These are phyloP conservation scores for Arnoldichthys spilopterus DNA, from an alignment of 2,797 vertebrate genomes.

Conservation along the genomic window DNA sequence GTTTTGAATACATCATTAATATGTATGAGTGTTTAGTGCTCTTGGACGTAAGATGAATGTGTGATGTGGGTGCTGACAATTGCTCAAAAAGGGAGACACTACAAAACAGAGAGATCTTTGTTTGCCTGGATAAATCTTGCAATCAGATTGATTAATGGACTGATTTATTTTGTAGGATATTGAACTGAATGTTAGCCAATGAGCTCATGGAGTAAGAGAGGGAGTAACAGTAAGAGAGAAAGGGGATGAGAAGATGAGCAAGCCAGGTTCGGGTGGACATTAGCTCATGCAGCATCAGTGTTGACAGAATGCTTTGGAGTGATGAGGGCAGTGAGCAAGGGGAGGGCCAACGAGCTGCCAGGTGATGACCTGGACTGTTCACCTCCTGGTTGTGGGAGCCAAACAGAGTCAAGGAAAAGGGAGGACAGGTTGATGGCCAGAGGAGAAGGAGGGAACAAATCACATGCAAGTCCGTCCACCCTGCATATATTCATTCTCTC, in stretches of 20 bases:
- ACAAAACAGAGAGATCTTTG: slow-evolving; percentile 58
- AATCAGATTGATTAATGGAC: slow-evolving; percentile 61
- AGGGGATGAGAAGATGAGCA: not conserved
- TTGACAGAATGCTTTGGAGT: slow-evolving; percentile 23
- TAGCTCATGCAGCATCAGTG: slow-evolving; percentile 26
- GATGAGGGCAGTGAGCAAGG: slow-evolving; percentile 2
- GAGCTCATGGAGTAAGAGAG: slow-evolving; percentile 63
- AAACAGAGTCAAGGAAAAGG: not conserved
- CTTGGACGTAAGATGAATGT: not conserved
- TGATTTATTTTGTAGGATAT: slow-evolving; percentile 66
- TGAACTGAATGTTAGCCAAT: slow-evolving; percentile 57
- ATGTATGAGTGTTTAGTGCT: too few species aligned
- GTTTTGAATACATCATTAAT: too few species aligned
- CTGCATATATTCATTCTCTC: not conserved
- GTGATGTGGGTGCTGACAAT: not conserved
- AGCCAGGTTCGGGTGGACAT: slow-evolving; percentile 35
- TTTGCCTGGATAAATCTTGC: slow-evolving; percentile 65
- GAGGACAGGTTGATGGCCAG: slow-evolving; percentile 14
- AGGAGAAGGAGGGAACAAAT: slow-evolving; percentile 6
- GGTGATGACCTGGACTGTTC: not conserved
- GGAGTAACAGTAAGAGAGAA: not conserved
- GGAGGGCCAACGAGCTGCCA: not conserved
- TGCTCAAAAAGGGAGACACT: slow-evolving; percentile 9
- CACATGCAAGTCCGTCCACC: not conserved
- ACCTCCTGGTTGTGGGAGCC: not conserved